Evolutionary conservation across 2,888 invertebrate genomes (phyloP).

Genomic region (Tryphoninae sp.): DNA sequence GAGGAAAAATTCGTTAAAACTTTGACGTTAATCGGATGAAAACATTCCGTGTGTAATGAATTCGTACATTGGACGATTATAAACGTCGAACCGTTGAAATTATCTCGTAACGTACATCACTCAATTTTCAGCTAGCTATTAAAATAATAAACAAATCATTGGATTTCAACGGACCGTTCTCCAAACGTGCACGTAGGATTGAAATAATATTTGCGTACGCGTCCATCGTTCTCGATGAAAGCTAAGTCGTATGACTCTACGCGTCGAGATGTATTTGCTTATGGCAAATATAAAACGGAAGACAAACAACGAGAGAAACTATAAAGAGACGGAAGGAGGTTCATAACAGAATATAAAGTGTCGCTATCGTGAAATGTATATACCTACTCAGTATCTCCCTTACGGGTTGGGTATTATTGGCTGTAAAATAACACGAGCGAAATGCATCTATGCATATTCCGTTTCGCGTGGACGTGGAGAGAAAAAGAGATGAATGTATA

Average conservation of each 20-base stretch:
- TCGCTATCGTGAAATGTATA: constrained; percentile 16
- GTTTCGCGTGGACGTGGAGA: neutral
- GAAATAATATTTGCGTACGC: neutral
- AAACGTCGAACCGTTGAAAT: too few relatives aligned
- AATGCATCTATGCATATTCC: constrained; percentile 14
- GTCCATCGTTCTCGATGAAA: neutral
- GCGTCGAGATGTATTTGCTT: neutral
- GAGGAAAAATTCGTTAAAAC: too few relatives aligned
- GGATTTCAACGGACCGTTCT: neutral
- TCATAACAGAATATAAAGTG: too few relatives aligned
- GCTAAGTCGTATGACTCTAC: neutral
- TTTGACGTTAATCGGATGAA: too few relatives aligned
- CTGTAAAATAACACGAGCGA: constrained; percentile 36
- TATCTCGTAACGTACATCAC: too few relatives aligned
- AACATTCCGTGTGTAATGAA: too few relatives aligned
- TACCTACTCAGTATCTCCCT: neutral
- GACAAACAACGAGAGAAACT: neutral
- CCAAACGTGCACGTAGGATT: neutral
- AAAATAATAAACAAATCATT: neutral
- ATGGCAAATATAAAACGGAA: neutral
- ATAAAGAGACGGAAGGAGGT: too few relatives aligned
- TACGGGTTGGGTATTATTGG: constrained; percentile 10
- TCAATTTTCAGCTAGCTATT: too few relatives aligned
- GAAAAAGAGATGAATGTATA: neutral
- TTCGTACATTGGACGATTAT: too few relatives aligned